These are phyloP conservation scores for Etia nguti DNA, from an alignment of 2,113 vertebrate species.

Conservation along the genomic window DNA sequence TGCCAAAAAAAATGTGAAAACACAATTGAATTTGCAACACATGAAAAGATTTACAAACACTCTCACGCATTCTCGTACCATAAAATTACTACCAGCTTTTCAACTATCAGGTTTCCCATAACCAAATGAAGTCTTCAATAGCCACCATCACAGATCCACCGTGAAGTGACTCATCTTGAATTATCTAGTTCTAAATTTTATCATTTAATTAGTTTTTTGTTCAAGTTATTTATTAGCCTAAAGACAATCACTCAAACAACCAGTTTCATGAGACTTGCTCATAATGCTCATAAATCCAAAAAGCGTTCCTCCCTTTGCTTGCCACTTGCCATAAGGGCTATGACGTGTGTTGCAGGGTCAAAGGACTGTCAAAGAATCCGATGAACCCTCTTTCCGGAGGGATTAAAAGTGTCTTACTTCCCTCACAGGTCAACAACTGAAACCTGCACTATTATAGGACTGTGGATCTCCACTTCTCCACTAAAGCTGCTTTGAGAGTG, in stretches of 20 bases:
- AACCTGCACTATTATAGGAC: neutral
- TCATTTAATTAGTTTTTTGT: neutral
- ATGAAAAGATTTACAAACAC: neutral
- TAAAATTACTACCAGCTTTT: neutral
- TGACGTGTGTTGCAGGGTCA: slow-evolving; percentile 8
- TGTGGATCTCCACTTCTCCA: neutral
- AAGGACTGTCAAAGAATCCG: neutral
- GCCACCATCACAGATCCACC: neutral
- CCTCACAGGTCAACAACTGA: neutral
- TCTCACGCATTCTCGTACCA: neutral
- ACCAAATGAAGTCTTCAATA: neutral
- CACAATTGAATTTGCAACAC: neutral
- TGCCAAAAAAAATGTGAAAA: neutral
- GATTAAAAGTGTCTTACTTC: slow-evolving; percentile 35
- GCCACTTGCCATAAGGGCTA: neutral
- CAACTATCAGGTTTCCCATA: neutral
- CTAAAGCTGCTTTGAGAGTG: slow-evolving; percentile 24
- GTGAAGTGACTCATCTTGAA: neutral
- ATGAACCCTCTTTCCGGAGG: slow-evolving; percentile 24
- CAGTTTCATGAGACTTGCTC: neutral
- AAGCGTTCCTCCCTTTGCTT: neutral
- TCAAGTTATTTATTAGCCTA: neutral
- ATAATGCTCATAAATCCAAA: neutral
- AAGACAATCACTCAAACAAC: neutral
- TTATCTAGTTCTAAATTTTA: neutral